Base-by-base conservation (phyloP, 2,797 vertebrate genomes). In the Xerus rutilus region DNA sequence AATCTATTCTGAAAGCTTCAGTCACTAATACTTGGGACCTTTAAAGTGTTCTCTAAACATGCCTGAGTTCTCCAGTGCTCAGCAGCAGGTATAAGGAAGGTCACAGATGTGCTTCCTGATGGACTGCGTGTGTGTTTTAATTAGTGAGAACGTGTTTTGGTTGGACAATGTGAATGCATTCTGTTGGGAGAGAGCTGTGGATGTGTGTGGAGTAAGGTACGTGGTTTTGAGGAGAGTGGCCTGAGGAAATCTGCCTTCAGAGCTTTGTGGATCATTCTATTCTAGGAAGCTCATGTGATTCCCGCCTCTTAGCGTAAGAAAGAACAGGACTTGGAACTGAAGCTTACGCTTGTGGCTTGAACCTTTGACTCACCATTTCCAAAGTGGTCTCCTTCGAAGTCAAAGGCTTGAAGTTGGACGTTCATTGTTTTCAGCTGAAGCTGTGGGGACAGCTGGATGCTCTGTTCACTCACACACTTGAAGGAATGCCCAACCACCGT, bases 351-450 rank as follows among this genome's bases (percentile, higher is more conserved):
- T 47, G 59, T 49, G 23, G 77, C 43, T 21, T 25, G 5, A 78
- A 8, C 43, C 21, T 13, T 39, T 54, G 45, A 92, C 98, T 98
- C 97, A 99, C 99, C 99, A 98, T 98, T 97, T 91, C 99, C 99
- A 95, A 99, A 99, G 3, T 15, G 86, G 84, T 98, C 98, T 0
- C 82, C 96, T 0, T 95, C 74, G 10, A 99, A 97, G 39, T 97
- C 97, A 97, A 99, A 99, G 0, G 99, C 99, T 97, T 99, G 99
- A 11, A 99, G 98, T 91, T 99, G 98, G 93, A 99, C 96, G 32
- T 99, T 95, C 43, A 98, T 92, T 59, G 99, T 97, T 85, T 98
- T 98, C 70, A 99, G 94, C 9, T 81, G 98, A 79, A 99, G 97
- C 89, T 96, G 72, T 20, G 95, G 87, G 4, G 99, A 98, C 93